Conservation (phyloP, 2,888 invertebrate species). For the Orthonychiurus folsomi region DNA sequence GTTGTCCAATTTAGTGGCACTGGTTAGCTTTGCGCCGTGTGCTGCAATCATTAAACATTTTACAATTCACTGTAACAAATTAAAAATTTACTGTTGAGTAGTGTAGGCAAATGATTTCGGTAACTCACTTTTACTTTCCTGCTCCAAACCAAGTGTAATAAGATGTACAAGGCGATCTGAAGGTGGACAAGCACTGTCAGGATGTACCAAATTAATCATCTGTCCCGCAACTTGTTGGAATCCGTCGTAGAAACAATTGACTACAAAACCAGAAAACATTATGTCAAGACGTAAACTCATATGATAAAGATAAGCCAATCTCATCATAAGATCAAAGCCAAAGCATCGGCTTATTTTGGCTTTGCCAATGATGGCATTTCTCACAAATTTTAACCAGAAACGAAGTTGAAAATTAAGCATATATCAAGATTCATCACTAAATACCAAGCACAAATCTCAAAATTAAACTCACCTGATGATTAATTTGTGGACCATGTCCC, state of each 20-base stretch:
- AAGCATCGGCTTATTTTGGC: no score
- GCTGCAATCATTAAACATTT: conserved; percentile 17
- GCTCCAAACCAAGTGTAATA: conserved; percentile 72
- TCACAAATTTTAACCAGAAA: neutral
- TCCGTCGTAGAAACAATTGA: conserved; percentile 92
- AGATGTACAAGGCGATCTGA: conserved; percentile 85
- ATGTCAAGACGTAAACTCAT: conserved; percentile 8
- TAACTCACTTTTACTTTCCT: conserved; percentile 61
- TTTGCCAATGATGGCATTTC: neutral
- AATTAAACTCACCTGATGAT: conserved; percentile 71
- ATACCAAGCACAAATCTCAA: neutral
- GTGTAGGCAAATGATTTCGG: neutral
- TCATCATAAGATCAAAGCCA: no score
- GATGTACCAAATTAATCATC: conserved; percentile 71
- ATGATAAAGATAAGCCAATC: no score
- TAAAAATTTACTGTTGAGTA: conserved; percentile 10
- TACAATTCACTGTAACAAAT: conserved; percentile 3
- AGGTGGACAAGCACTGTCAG: conserved; percentile 89
- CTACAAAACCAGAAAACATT: conserved; percentile 53
- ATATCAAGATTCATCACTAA: no score
- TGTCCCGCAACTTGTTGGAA: conserved; percentile 84
- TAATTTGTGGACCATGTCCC: conserved; percentile 78
- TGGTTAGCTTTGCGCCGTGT: conserved; percentile 35
- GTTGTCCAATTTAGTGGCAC: conserved; percentile 48
- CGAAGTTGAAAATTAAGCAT: no score